These are phyloP conservation scores for Otus sunia DNA, from an alignment of 2,113 vertebrate genomes.

Conservation along the genomic window DNA sequence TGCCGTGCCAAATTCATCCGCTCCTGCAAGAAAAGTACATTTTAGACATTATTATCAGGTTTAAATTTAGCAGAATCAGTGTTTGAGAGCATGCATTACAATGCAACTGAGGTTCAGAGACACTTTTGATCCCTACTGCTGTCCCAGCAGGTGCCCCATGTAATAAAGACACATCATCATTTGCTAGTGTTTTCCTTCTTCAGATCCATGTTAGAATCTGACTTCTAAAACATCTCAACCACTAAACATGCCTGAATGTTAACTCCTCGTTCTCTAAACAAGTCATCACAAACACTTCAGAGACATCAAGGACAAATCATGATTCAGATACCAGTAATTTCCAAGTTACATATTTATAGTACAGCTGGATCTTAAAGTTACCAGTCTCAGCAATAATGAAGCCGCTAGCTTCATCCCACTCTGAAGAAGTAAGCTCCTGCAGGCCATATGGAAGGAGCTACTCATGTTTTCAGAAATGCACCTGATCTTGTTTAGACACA, in stretches of 20 bases:
- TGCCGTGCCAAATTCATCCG: constrained; percentile 85
- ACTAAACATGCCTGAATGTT: background rate
- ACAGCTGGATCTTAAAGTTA: background rate
- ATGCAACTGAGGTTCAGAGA: background rate
- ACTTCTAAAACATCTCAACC: background rate
- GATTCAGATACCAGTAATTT: background rate
- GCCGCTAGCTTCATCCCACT: background rate
- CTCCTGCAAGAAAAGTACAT: constrained; percentile 74
- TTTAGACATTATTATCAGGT: background rate
- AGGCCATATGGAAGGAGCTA: background rate
- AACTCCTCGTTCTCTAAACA: background rate
- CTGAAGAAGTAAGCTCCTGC: background rate
- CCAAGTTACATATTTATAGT: background rate
- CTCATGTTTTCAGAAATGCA: background rate
- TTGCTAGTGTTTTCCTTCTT: background rate
- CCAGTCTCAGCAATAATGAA: background rate
- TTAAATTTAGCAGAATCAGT: background rate
- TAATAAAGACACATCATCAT: background rate
- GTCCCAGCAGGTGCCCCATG: background rate
- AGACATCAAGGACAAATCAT: background rate
- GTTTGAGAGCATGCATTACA: background rate
- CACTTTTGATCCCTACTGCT: background rate
- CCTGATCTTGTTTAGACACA: background rate
- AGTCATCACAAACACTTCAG: background rate
- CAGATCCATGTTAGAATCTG: background rate